Evolutionary conservation across 2,113 vertebrate genomes (phyloP).

Genomic region (Parotia lawesii): DNA sequence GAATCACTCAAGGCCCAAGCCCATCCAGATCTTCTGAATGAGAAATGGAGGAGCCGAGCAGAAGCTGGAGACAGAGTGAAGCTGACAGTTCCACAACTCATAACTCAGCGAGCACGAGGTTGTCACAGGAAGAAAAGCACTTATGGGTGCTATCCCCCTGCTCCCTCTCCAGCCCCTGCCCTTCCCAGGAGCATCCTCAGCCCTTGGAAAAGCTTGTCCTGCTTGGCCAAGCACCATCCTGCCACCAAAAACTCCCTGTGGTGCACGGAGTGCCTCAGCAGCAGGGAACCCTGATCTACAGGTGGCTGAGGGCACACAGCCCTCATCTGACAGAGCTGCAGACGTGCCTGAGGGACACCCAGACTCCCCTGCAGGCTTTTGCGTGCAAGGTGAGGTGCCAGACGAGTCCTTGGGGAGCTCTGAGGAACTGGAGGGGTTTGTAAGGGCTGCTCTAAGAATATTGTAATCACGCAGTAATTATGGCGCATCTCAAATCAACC

Average conservation of each 20-base stretch:
- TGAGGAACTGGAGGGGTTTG: background rate
- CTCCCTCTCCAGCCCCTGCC: background rate
- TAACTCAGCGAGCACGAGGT: background rate
- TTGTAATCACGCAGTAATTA: constrained; percentile 63
- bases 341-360: background rate
- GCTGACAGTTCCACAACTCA: background rate
- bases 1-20: background rate
- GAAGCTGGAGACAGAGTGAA: background rate
- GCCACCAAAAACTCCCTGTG: background rate
- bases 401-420: constrained; percentile 14
- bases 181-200: background rate
- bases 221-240: background rate
- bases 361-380: background rate
- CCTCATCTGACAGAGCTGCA: background rate
- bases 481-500: constrained; percentile 43
- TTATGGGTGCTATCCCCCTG: rapidly evolving
- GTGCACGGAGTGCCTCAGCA: background rate
- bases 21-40: background rate
- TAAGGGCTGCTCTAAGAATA: constrained; percentile 42
- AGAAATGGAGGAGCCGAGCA: background rate
- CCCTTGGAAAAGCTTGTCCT: background rate
- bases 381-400: background rate
- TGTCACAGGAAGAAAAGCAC: background rate
- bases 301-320: background rate
- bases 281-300: background rate